Evolutionary conservation across 2,113 vertebrate genomes (phyloP).

Genomic region (Cryptomyrus ogoouensis): DNA sequence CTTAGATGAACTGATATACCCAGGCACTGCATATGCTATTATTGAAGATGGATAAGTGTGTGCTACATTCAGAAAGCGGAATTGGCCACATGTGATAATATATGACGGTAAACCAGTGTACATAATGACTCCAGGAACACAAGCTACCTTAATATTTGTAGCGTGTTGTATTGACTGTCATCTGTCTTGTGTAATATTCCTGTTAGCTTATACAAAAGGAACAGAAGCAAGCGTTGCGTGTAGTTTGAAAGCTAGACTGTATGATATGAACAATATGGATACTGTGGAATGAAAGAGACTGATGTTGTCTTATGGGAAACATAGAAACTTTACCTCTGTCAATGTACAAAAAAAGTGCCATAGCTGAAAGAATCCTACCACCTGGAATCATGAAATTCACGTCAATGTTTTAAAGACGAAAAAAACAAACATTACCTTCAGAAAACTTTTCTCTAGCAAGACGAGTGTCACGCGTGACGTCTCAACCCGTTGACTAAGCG

Average conservation of each 20-base stretch:
- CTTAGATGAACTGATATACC: background rate
- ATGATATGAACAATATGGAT: background rate
- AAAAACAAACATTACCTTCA: background rate
- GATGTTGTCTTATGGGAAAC: background rate
- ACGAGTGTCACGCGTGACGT: background rate
- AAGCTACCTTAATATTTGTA: background rate
- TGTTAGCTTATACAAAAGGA: background rate
- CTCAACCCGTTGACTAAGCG: background rate
- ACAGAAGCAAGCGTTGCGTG: background rate
- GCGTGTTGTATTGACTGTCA: background rate
- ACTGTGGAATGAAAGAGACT: background rate
- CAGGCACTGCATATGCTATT: background rate
- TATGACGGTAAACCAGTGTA: background rate
- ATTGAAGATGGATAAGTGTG: background rate
- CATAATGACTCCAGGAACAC: background rate
- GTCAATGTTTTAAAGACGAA: background rate
- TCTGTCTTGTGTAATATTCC: background rate
- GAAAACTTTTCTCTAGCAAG: background rate
- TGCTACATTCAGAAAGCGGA: background rate
- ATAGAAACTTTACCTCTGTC: background rate
- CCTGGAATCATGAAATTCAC: background rate
- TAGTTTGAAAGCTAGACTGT: background rate
- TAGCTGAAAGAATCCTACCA: background rate
- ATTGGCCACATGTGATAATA: background rate
- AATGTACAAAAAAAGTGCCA: background rate